phyloP scores from a whole-genome alignment of 2,113 vertebrate species.

The Mesoclemmys tuberculata region DNA sequence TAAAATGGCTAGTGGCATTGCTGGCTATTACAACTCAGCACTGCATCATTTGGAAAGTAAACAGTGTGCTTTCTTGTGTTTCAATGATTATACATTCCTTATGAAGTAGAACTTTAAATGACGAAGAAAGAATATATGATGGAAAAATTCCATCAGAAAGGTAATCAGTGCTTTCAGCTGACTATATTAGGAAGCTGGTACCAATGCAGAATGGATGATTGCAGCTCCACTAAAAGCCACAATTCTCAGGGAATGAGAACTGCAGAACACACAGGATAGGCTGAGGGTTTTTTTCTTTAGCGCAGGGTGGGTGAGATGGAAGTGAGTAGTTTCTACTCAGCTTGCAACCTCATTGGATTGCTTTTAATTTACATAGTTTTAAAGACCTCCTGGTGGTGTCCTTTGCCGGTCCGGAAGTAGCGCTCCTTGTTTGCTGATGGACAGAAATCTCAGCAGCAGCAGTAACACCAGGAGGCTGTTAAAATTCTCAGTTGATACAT shows the following conservation, averaged over 20 bases:
- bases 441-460: slow-evolving; percentile 7
- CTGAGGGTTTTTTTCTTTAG: neutral
- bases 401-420: neutral
- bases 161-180: neutral
- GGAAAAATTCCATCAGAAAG: neutral
- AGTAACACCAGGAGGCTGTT: neutral
- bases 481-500: slow-evolving; percentile 21
- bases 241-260: neutral
- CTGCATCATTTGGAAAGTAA: neutral
- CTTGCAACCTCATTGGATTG: neutral
- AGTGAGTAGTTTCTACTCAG: neutral
- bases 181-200: neutral
- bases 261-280: neutral
- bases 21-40: neutral
- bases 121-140: neutral
- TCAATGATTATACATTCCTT: neutral
- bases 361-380: slow-evolving; percentile 2
- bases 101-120: neutral
- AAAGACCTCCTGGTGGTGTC: neutral
- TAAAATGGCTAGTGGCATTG: neutral
- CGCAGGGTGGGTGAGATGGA: neutral
- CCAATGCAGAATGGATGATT: neutral
- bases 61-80: neutral
- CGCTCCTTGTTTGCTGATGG: neutral
- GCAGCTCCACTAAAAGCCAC: neutral